A percentile compares a stretch with the other conserved stretches of the same genome.
Evolutionary conservation across 2,888 invertebrate species (phyloP).

Genomic region (Shargacucullia verbasci): DNA sequence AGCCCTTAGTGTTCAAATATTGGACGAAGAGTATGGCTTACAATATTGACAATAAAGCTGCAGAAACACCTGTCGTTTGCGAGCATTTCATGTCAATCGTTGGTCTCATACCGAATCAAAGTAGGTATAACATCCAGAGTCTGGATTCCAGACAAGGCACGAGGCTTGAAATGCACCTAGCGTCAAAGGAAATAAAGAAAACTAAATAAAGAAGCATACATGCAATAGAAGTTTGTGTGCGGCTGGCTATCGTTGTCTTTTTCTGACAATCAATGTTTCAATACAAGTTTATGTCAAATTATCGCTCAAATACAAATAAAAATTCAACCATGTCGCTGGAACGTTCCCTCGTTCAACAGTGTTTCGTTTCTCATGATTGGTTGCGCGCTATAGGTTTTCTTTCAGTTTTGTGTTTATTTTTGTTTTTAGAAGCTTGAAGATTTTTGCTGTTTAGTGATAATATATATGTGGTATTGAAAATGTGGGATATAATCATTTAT

Average conservation of each 20-base stretch:
- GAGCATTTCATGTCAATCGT: too few species aligned
- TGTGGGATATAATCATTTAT: conserved; percentile 84
- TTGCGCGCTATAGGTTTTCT: conserved; percentile 44
- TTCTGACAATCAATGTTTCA: conserved; percentile 31
- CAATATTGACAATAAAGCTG: too few species aligned
- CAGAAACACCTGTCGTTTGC: too few species aligned
- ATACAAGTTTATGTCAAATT: conserved; percentile 28
- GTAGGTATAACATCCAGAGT: too few species aligned
- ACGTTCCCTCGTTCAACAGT: conserved; percentile 30
- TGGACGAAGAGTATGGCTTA: too few species aligned
- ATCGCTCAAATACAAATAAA: conserved; percentile 17
- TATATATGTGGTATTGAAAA: conserved; percentile 53
- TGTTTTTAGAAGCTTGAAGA: conserved; percentile 51
- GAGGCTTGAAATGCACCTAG: too few species aligned
- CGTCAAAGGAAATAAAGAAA: too few species aligned
- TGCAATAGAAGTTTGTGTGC: too few species aligned
- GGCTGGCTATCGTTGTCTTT: conserved; percentile 7
- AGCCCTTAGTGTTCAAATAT: too few species aligned
- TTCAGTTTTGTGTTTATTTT: conserved; percentile 57
- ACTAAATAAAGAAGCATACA: too few species aligned
- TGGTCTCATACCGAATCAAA: too few species aligned
- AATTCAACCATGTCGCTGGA: conserved; percentile 26
- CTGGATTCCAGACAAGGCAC: too few species aligned
- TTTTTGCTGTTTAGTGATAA: conserved; percentile 39
- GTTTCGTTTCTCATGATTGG: conserved; percentile 57